Conservation (phyloP, 2,888 invertebrate genomes). For the Colletes collaris region DNA sequence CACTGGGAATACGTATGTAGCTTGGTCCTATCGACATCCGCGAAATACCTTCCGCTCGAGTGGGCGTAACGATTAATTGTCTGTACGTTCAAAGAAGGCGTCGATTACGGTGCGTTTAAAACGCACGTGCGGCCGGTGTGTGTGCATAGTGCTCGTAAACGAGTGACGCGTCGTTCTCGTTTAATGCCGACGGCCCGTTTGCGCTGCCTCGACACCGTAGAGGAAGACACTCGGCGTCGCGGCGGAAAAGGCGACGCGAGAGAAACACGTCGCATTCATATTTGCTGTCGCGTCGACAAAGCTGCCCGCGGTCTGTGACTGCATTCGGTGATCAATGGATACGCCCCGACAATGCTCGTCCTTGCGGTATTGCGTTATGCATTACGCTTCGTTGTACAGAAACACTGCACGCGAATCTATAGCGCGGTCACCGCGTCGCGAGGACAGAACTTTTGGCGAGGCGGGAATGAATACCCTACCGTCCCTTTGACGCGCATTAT, state of each 20-base stretch:
- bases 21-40: background rate
- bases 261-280: constrained; percentile 15
- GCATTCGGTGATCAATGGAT: constrained; percentile 68
- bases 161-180: background rate
- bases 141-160: constrained; percentile 6
- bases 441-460: constrained; percentile 43
- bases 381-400: constrained; percentile 38
- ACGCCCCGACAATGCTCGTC: constrained; percentile 66
- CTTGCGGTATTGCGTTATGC: constrained; percentile 63
- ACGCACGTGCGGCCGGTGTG: constrained; percentile 14
- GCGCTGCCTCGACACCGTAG: background rate
- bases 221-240: constrained; percentile 9
- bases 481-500: constrained; percentile 1
- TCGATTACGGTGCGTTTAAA: constrained; percentile 14
- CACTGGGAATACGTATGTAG: constrained; percentile 5
- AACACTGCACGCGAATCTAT: background rate
- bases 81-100: constrained; percentile 34
- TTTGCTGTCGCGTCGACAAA: constrained; percentile 22
- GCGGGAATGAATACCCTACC: constrained; percentile 4
- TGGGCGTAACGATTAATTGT: constrained; percentile 63
- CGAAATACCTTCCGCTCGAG: constrained; percentile 8
- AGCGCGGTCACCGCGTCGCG: constrained; percentile 22
- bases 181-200: background rate
- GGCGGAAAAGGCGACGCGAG: constrained; percentile 9
- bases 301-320: constrained; percentile 43